phyloP scores from a whole-genome alignment of 23 tunicate species.

The Aplidium turbinatum region DNA sequence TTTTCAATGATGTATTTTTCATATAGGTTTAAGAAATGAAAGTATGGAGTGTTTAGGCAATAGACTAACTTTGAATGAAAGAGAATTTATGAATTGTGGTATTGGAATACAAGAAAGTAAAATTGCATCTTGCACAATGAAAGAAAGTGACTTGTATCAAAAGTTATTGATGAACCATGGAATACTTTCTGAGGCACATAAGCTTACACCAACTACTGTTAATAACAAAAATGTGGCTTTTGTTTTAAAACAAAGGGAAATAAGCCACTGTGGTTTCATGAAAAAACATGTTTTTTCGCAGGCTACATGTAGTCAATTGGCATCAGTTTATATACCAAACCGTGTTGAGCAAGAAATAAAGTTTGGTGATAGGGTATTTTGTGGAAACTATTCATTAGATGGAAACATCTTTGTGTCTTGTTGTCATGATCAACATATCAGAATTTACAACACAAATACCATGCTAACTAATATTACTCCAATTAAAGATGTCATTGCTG shows the following conservation, averaged over 20 bases:
- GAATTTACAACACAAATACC: constrained; percentile 38
- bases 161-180: constrained; percentile 29
- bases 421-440: constrained; percentile 67
- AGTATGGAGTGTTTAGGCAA: no score
- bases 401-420: constrained; percentile 62
- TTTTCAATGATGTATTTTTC: no score
- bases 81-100: no score
- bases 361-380: constrained; percentile 56
- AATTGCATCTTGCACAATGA: constrained; percentile 39
- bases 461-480: constrained; percentile 12
- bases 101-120: no score
- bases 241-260: constrained; percentile 38
- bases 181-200: not conserved
- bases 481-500: constrained; percentile 52
- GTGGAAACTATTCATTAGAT: constrained; percentile 66
- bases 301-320: not conserved
- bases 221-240: constrained; percentile 4
- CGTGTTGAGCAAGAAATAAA: constrained; percentile 7
- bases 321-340: constrained; percentile 32
- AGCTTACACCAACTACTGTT: not conserved
- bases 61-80: no score
- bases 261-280: constrained; percentile 26
- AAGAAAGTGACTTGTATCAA: constrained; percentile 40
- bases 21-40: no score
- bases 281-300: constrained; percentile 31